A percentile compares a stretch with the other conserved stretches of the same genome.
These are phyloP conservation scores for Arizona elegans DNA, from an alignment of 2,113 vertebrate genomes.

Conservation along the genomic window DNA sequence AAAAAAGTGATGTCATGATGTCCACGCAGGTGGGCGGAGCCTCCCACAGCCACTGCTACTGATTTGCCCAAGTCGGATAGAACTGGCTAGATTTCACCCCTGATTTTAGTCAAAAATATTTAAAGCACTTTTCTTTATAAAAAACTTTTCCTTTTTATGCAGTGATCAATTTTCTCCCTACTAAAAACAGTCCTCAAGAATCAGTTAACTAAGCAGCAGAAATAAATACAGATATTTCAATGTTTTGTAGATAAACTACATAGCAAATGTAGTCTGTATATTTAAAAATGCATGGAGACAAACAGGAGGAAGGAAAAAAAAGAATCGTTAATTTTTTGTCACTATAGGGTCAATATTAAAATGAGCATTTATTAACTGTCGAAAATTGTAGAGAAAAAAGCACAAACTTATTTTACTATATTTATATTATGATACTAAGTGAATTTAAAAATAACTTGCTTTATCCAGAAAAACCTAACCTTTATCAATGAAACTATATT, in stretches of 20 bases:
- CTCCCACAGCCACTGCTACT: too few relatives aligned
- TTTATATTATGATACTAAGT: not conserved
- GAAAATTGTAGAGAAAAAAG: constrained; percentile 42
- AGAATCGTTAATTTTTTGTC: constrained; percentile 45
- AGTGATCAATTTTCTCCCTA: constrained; percentile 31
- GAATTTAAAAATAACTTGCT: not conserved
- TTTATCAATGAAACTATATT: constrained; percentile 10
- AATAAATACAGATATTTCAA: constrained; percentile 48
- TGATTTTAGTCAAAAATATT: too few relatives aligned
- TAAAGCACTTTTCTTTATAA: not conserved
- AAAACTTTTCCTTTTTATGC: constrained; percentile 28
- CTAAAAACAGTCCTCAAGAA: constrained; percentile 51
- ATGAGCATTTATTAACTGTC: constrained; percentile 45
- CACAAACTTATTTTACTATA: not conserved
- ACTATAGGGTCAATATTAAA: constrained; percentile 53
- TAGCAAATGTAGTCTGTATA: constrained; percentile 54
- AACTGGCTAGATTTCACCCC: too few relatives aligned
- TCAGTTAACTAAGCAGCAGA: constrained; percentile 38
- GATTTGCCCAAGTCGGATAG: too few relatives aligned
- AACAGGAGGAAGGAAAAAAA: constrained; percentile 55
- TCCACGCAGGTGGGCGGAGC: too few relatives aligned
- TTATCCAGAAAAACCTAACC: not conserved
- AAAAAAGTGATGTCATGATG: too few relatives aligned
- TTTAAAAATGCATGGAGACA: constrained; percentile 53
- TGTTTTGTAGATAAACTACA: constrained; percentile 51